Evolutionary conservation across 2,797 vertebrate species (phyloP), one percentile per base, ranked within the genome.

Genomic region (Myotis pilosus): DNA sequence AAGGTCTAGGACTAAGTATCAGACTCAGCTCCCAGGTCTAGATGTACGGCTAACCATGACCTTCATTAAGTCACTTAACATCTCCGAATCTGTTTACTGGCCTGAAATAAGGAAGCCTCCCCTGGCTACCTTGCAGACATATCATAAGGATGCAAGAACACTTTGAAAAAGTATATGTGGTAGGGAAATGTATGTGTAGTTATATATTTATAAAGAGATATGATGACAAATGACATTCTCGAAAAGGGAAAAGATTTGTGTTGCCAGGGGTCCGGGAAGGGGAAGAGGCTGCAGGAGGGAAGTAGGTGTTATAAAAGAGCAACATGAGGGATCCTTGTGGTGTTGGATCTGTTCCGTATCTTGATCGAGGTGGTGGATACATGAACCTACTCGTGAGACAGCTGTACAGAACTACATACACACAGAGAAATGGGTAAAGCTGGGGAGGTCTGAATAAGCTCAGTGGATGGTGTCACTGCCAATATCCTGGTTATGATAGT

Each of bases 101-200:
- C 41, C 76, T 82, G 41, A 66, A 72, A 69, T 78, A 69, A 6
- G 69, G 36, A 96, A 86, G 33, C 19, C 89, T 91, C 68, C 25
- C 79, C 49, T 62, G 69, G 71, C 57, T 87, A 72, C 44, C 74
- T 85, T 90, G 79, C 81, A 95, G 81, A 97, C 92, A 60, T 94
- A 47, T 60, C 87, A 4, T 41, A 80, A 95, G 38, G n/a, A 83
- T 47, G 30, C 44, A 74, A 95, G 90, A 89, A 47, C 23, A 30
- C 57, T 82, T 87, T 79, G 66, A 81, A 91, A 94, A 91, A 79
- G 55, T 74, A 30, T 57, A 87, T 13, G 20, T 95, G 20, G 51
- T 74, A 85, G 33, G 76, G 51, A 92, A 87, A 78, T 57, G 12
- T 62, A 36, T 90, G 28, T 84, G 47, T 64, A 66, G 91, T 90